Evolutionary conservation across 2,113 vertebrate species (phyloP).

Genomic region (Plecturocebus donacophilus): DNA sequence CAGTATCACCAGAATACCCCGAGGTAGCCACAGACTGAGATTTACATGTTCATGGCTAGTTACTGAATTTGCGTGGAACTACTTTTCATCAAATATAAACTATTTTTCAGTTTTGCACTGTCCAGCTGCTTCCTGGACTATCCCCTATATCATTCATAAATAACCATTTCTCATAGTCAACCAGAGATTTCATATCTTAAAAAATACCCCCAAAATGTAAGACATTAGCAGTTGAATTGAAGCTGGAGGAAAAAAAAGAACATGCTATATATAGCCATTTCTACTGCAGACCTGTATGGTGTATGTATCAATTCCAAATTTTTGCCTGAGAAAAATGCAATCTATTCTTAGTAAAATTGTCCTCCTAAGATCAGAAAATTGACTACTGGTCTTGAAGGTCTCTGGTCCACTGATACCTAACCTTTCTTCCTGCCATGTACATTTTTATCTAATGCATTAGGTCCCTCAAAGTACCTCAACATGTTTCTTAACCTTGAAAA

Average conservation of each 20-base stretch:
- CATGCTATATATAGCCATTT: neutral
- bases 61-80: slow-evolving; percentile 56
- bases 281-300: neutral
- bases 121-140: slow-evolving; percentile 71
- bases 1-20: neutral
- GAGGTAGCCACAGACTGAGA: neutral
- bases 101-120: slow-evolving; percentile 61
- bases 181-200: slow-evolving; percentile 14
- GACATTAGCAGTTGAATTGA: neutral
- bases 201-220: neutral
- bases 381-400: neutral
- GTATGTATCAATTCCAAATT: neutral
- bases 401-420: neutral
- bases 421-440: neutral
- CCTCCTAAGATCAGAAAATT: neutral
- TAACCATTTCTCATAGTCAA: slow-evolving; percentile 26
- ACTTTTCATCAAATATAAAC: slow-evolving; percentile 42
- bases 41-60: neutral
- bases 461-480: neutral
- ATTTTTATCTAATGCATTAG: neutral
- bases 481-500: neutral
- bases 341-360: neutral
- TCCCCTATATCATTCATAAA: slow-evolving; percentile 46
- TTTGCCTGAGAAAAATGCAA: neutral
- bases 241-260: neutral